phyloP scores from a whole-genome alignment of 2,113 vertebrate species.

The Dinomys branickii region DNA sequence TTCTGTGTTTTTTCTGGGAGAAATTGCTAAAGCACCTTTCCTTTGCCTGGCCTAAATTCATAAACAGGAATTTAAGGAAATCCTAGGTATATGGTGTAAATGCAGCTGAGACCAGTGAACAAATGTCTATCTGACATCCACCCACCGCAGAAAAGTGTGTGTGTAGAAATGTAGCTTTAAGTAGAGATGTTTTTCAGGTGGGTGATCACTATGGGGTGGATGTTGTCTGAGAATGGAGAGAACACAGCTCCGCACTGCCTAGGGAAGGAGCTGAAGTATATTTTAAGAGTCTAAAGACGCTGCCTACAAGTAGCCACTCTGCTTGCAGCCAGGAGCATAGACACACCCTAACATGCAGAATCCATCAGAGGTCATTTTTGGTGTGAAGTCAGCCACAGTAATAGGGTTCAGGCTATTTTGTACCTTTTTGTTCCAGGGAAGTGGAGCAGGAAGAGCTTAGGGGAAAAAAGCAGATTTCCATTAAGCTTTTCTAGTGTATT shows the following conservation, averaged over 20 bases:
- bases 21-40: not conserved
- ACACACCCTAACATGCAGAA: slow-evolving; percentile 5
- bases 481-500: slow-evolving; percentile 25
- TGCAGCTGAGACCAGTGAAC: not conserved
- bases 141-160: not conserved
- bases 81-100: not conserved
- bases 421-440: slow-evolving; percentile 4
- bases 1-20: not conserved
- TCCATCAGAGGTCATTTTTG: slow-evolving; percentile 7
- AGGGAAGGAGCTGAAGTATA: not conserved
- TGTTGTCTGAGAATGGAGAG: not conserved
- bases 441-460: not conserved
- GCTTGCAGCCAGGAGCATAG: not conserved
- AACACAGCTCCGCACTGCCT: not conserved
- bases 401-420: slow-evolving; percentile 44
- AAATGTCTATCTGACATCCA: not conserved
- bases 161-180: slow-evolving; percentile 16
- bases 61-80: not conserved
- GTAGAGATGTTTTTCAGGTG: not conserved
- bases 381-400: not conserved
- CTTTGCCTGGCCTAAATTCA: slow-evolving; percentile 18
- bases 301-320: not conserved
- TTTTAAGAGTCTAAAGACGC: not conserved
- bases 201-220: not conserved
- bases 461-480: not conserved